Conservation (phyloP, 2,888 invertebrate genomes). For the Oxyteleia sp. region DNA sequence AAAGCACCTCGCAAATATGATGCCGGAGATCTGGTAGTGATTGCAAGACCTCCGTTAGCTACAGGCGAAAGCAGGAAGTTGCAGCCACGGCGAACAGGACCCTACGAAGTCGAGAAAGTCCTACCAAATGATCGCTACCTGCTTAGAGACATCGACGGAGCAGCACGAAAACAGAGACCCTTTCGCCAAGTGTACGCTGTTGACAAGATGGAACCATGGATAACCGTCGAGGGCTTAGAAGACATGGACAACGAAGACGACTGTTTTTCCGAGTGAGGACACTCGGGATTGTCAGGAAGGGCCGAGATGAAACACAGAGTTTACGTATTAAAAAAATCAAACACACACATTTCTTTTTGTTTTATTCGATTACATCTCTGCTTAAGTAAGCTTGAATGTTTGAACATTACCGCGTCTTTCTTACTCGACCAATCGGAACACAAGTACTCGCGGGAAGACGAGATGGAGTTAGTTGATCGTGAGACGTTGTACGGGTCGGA, state of each 20-base stretch:
- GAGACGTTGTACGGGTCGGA: no score
- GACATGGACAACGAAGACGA: neutral
- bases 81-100: neutral
- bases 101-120: constrained; percentile 1
- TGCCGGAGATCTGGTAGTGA: no score
- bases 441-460: no score
- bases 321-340: neutral
- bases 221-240: neutral
- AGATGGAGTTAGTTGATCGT: no score
- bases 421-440: neutral
- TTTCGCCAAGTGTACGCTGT: constrained; percentile 12
- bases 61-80: constrained; percentile 6
- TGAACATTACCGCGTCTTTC: no score
- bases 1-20: neutral
- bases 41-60: no score
- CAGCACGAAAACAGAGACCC: neutral
- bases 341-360: no score
- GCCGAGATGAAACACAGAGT: neutral
- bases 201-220: constrained; percentile 20
- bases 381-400: no score
- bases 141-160: neutral
- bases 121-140: neutral
- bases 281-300: neutral
- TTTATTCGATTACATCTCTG: no score
- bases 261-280: neutral